phyloP scores from a whole-genome alignment of 2,888 invertebrate genomes.

The Listrodromus nycthemerus region DNA sequence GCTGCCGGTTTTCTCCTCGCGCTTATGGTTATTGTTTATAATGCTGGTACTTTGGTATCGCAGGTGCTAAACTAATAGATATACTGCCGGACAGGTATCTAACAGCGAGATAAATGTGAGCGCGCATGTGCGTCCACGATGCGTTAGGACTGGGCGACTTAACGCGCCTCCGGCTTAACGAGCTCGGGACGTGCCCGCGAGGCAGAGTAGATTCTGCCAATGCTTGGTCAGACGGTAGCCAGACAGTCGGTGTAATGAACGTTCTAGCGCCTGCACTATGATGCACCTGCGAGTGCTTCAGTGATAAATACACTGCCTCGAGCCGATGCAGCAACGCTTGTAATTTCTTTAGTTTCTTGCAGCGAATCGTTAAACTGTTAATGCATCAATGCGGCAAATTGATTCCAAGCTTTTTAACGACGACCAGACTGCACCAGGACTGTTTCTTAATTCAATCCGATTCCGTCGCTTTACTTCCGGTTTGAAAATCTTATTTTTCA shows the following conservation, averaged over 20 bases:
- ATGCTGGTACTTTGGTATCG: background rate
- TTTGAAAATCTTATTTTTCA: too few relatives aligned
- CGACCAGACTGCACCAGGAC: background rate
- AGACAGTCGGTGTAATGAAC: constrained; percentile 63
- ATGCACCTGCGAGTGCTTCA: constrained; percentile 28
- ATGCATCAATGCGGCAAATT: constrained; percentile 37
- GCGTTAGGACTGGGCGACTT: constrained; percentile 11
- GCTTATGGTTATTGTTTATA: constrained; percentile 6
- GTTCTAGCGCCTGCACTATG: constrained; percentile 34
- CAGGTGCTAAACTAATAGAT: constrained; percentile 17
- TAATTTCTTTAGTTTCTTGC: constrained; percentile 13
- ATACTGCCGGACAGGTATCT: background rate
- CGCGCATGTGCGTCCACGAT: background rate
- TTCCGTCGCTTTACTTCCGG: too few relatives aligned
- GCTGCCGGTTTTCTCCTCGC: constrained; percentile 4
- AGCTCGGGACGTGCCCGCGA: constrained; percentile 34
- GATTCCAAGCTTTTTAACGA: constrained; percentile 15
- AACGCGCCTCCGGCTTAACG: constrained; percentile 45
- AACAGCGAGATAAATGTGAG: background rate
- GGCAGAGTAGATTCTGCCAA: constrained; percentile 40
- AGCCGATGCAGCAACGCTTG: constrained; percentile 21
- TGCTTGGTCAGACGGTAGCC: constrained; percentile 60
- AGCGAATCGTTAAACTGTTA: constrained; percentile 11
- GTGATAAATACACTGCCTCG: constrained; percentile 48
- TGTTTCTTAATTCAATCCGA: too few relatives aligned